Evolutionary conservation across 2,113 vertebrate genomes (phyloP).

Genomic region (Nipponia nippon): DNA sequence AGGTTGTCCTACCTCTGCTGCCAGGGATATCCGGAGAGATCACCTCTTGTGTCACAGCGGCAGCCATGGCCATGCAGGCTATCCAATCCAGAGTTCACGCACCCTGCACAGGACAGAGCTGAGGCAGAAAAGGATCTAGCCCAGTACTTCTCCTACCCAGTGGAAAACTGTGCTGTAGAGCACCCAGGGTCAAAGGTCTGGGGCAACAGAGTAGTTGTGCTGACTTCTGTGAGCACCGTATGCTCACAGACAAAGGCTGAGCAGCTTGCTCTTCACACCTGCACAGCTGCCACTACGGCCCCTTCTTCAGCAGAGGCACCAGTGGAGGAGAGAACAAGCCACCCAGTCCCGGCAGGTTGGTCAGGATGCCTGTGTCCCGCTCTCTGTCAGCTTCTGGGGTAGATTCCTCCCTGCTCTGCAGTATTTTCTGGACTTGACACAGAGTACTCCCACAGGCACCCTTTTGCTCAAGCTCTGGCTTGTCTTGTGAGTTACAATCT

Average conservation of each 20-base stretch:
- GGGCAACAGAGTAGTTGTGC: not conserved
- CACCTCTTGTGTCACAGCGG: not conserved
- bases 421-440: not conserved
- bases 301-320: not conserved
- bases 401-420: not conserved
- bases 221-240: accelerated
- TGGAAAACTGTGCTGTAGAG: not conserved
- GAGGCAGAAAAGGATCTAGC: not conserved
- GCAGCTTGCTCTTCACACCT: not conserved
- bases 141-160: not conserved
- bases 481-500: not conserved
- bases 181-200: not conserved
- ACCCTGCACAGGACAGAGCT: not conserved
- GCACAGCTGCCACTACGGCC: not conserved
- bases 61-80: not conserved
- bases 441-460: not conserved
- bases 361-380: too few relatives aligned
- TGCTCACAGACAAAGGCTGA: accelerated
- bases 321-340: not conserved
- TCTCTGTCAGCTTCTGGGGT: not conserved
- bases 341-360: not conserved
- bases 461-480: not conserved
- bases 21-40: not conserved
- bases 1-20: not conserved
- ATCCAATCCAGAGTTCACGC: not conserved